Conservation (phyloP, 2,888 invertebrate species). For the Gisinianus flammeolus region DNA sequence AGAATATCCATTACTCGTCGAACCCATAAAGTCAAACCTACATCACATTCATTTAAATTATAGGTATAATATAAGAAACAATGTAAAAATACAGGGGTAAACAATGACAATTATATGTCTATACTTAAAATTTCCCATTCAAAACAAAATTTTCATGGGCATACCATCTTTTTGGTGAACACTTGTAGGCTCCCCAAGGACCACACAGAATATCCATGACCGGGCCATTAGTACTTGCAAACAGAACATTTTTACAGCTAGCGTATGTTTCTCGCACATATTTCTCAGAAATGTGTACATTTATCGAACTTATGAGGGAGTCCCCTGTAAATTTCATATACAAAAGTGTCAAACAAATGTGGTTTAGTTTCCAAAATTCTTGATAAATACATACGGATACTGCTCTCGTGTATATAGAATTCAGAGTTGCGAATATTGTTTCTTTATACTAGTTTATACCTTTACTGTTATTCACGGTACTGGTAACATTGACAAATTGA, state of each 20-base stretch:
- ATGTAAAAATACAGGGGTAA: too few species aligned
- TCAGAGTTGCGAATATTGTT: not conserved
- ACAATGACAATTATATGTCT: not conserved
- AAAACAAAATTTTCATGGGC: not conserved
- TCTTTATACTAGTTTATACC: too few species aligned
- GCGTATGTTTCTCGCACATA: constrained; percentile 73
- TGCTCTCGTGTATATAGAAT: too few species aligned
- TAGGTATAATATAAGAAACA: too few species aligned
- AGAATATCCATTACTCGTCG: constrained; percentile 46
- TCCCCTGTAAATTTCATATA: constrained; percentile 23
- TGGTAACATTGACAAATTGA: constrained; percentile 64
- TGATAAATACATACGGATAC: not conserved
- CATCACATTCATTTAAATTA: too few species aligned
- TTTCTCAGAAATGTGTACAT: constrained; percentile 65
- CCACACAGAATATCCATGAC: constrained; percentile 82
- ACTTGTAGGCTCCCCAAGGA: constrained; percentile 69
- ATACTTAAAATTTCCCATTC: not conserved
- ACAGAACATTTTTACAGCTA: constrained; percentile 78
- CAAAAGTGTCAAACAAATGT: constrained; percentile 38
- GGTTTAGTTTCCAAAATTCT: constrained; percentile 42
- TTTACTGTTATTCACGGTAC: constrained; percentile 43
- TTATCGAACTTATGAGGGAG: constrained; percentile 31
- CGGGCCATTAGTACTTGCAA: constrained; percentile 75
- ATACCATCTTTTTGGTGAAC: constrained; percentile 66
- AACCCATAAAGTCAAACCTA: constrained; percentile 53